Conservation (phyloP, 2,797 vertebrate genomes). For the Mus minutoides region DNA sequence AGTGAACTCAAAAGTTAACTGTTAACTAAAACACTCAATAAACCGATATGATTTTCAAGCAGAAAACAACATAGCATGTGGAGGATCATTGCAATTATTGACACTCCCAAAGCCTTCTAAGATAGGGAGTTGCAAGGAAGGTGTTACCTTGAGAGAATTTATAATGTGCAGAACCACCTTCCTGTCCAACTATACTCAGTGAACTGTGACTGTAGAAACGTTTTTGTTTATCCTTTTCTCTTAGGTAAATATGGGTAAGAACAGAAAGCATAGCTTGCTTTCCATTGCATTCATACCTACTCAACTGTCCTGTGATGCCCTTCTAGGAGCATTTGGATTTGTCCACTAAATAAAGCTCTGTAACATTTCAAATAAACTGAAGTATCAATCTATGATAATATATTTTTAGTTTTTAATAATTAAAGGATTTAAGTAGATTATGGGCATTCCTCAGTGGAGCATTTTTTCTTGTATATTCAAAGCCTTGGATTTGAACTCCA, state of each 20-base stretch:
- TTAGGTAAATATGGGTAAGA: slow-evolving; percentile 1
- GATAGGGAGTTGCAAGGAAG: background rate
- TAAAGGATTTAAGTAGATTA: background rate
- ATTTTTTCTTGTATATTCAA: background rate
- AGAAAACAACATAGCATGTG: background rate
- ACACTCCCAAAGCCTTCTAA: background rate
- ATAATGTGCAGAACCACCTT: background rate
- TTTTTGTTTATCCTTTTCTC: background rate
- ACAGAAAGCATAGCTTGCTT: background rate
- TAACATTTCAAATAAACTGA: slow-evolving; percentile 31
- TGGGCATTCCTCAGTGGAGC: background rate
- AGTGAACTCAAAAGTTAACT: background rate
- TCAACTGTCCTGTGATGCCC: slow-evolving; percentile 11
- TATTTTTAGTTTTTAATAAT: slow-evolving; percentile 47
- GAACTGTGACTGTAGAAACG: background rate
- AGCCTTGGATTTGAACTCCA: background rate
- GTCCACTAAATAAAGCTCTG: background rate
- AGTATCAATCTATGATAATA: background rate
- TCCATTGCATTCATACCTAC: background rate
- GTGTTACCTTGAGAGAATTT: background rate
- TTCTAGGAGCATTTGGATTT: slow-evolving; percentile 10
- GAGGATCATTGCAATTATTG: background rate
- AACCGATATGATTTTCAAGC: background rate
- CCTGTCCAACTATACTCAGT: background rate
- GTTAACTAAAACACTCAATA: background rate